These are phyloP conservation scores for Cheilosia grossa DNA, from an alignment of 2,888 invertebrate genomes.

Conservation along the genomic window DNA sequence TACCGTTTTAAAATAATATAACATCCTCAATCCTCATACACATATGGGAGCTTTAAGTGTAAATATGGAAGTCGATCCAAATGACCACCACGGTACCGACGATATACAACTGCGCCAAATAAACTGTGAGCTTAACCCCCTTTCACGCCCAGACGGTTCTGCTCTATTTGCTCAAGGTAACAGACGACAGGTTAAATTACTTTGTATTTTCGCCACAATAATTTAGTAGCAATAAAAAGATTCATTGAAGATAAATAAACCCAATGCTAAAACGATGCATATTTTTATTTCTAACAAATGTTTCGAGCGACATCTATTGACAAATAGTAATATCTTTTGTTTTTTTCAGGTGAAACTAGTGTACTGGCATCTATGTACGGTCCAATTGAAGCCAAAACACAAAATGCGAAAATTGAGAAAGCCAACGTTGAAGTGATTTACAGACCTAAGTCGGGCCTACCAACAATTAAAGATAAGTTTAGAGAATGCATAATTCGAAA, in stretches of 20 bases:
- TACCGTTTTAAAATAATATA: background rate
- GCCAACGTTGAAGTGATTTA: constrained; percentile 90
- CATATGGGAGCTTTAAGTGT: constrained; percentile 43
- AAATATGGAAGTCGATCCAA: constrained; percentile 28
- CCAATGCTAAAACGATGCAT: background rate
- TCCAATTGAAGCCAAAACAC: constrained; percentile 90
- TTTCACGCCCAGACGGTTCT: constrained; percentile 91
- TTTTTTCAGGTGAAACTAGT: constrained; percentile 89
- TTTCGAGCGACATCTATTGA: background rate
- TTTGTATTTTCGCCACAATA: background rate
- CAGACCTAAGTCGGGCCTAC: constrained; percentile 90
- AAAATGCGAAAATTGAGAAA: constrained; percentile 90
- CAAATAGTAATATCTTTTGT: background rate
- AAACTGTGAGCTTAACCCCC: constrained; percentile 88
- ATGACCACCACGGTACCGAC: background rate
- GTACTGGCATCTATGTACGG: constrained; percentile 92
- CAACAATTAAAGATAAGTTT: constrained; percentile 88
- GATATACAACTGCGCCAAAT: constrained; percentile 83
- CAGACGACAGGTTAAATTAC: background rate
- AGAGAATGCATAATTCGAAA: constrained; percentile 90
- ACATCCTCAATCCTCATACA: background rate
- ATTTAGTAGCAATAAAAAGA: background rate
- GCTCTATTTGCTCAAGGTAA: constrained; percentile 91
- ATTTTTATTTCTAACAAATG: background rate
- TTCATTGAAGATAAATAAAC: background rate